Base-by-base conservation (phyloP, 2,797 vertebrate genomes). In the Rhynchonycteris naso region DNA sequence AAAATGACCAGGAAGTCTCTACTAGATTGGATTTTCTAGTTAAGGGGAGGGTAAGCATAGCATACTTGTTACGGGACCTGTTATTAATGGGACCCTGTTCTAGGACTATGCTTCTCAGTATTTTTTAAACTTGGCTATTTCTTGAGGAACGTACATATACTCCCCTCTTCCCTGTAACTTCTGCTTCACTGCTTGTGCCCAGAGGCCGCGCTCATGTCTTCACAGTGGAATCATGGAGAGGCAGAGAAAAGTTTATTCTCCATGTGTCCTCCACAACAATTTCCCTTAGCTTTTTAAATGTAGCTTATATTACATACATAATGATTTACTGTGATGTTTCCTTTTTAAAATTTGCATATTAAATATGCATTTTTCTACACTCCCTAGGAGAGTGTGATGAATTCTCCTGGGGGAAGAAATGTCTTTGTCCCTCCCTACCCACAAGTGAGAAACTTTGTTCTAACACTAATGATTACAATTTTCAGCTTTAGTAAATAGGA, bases 401-500 rank as follows among this genome's bases (percentile, higher is more conserved):
- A 1, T 38, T 63, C 87, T 91, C 56, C 52, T 18, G 5, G 15
- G 19, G 26, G 4, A 79, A 65, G 26, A 79, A 35, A 21, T 30
- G 7, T 54, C 35, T 69, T 52, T 92, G 38, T 10, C 38, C 38
- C 9, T 76, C 56, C 59, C 47, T 14, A 71, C 33, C 26, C 38
- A 79, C n/a, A 82, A 82, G 47, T 30, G 47, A 93, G 69, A 92
- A 88, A 79, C 2, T 16, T 16, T 90, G 22, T 80, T 79, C 72
- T 66, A 90, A 96, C 78, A 94, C 43, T 75, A 96, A 96, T 95
- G 85, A 92, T 92, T 94, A 80, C 69, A 96, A 95, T 97, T 96
- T 96, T 90, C 93, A 95, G 81, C 94, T 80, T 96, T 97, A 80
- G 92, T 94, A 95, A 97, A 95, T 80, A 96, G 92, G 24, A 95